Percentiles rank a stretch among this genome's conserved stretches.
These are phyloP conservation scores for Channa striata DNA, from an alignment of 2,797 vertebrate genomes.

Conservation along the genomic window DNA sequence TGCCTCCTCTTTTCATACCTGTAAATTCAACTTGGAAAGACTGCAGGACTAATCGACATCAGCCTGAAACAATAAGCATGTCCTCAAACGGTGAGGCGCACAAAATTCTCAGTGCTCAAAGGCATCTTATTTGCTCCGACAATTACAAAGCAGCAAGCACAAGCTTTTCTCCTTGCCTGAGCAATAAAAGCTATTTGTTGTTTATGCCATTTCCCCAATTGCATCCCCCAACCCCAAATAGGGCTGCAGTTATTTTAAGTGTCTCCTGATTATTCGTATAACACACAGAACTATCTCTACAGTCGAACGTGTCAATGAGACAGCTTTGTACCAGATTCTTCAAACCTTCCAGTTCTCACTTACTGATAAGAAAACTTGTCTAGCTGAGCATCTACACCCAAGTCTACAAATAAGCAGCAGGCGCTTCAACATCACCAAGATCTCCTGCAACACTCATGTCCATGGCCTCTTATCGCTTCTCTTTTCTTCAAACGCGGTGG, in stretches of 20 bases:
- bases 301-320: constrained; percentile 13
- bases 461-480: neutral
- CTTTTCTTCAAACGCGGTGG: neutral
- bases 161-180: constrained; percentile 28
- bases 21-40: constrained; percentile 1
- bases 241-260: constrained; percentile 25
- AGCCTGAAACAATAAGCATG: constrained; percentile 30
- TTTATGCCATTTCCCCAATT: constrained; percentile 33
- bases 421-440: constrained; percentile 11
- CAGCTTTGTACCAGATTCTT: constrained; percentile 20
- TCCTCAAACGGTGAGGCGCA: neutral
- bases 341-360: neutral
- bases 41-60: constrained; percentile 16
- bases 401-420: constrained; percentile 4
- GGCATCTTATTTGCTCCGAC: constrained; percentile 38
- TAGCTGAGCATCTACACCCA: constrained; percentile 16
- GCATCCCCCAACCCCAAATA: constrained; percentile 17
- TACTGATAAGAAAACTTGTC: neutral
- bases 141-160: constrained; percentile 35
- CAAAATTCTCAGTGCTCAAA: constrained; percentile 14
- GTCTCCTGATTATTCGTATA: constrained; percentile 26
- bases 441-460: neutral
- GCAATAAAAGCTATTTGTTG: constrained; percentile 36
- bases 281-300: constrained; percentile 8
- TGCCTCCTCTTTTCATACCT: neutral